Conservation (phyloP, 2,888 invertebrate genomes). For the Eurytoma californica region DNA sequence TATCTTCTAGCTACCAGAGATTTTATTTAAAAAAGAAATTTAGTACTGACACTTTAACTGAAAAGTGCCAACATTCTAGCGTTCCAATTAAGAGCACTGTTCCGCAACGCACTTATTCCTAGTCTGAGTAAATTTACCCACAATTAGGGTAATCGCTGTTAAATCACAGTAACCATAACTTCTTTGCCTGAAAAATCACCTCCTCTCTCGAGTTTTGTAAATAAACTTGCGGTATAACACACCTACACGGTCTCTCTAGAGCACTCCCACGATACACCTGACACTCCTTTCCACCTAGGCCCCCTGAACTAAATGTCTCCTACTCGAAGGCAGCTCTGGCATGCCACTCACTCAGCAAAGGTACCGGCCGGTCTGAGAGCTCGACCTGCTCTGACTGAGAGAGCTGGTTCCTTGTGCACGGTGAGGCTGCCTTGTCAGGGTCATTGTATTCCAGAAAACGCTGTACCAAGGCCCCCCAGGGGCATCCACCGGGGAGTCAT, state of each 20-base stretch:
- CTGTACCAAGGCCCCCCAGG: constrained; percentile 45
- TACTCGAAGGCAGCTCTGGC: no score
- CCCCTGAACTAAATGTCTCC: no score
- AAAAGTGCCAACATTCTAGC: no score
- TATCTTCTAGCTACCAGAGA: no score
- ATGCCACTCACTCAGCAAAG: constrained; percentile 4
- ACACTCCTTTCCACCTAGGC: neutral
- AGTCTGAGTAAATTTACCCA: neutral
- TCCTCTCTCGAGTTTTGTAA: neutral
- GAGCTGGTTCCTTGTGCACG: neutral
- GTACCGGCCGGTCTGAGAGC: constrained; percentile 3
- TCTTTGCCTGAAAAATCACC: neutral
- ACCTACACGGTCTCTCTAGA: constrained; percentile 32
- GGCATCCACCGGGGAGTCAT: constrained; percentile 40
- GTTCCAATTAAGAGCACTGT: no score
- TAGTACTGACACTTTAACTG: no score
- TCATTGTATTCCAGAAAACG: constrained; percentile 53
- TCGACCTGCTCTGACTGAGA: constrained; percentile 5
- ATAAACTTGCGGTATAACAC: constrained; percentile 29
- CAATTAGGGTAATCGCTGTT: neutral
- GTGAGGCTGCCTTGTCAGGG: constrained; percentile 42
- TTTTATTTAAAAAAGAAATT: no score
- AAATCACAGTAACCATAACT: neutral
- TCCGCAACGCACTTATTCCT: no score
- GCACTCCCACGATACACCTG: neutral